These are phyloP conservation scores for Telenomus remus DNA, from an alignment of 1,140 invertebrate genomes.

Conservation along the genomic window DNA sequence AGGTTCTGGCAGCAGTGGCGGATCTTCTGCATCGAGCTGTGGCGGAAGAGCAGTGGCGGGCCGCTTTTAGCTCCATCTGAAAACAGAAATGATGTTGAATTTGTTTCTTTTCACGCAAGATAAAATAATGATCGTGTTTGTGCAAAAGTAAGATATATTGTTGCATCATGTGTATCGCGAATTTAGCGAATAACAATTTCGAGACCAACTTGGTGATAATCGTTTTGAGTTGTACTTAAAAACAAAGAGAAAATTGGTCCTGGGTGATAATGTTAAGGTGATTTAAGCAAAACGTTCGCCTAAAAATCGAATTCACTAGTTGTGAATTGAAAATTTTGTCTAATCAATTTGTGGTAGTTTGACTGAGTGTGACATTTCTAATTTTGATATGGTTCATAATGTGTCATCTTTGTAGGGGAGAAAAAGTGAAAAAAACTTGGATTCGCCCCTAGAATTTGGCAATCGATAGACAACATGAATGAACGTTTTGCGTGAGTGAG, in stretches of 20 bases:
- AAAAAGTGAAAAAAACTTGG: too few relatives aligned
- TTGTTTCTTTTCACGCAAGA: conserved; percentile 7
- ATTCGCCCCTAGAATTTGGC: too few relatives aligned
- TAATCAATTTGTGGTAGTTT: too few relatives aligned
- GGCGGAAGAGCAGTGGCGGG: conserved; percentile 66
- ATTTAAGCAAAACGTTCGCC: too few relatives aligned
- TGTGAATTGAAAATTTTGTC: too few relatives aligned
- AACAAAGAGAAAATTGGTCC: too few relatives aligned
- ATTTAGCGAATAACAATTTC: conserved; percentile 23
- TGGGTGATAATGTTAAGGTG: too few relatives aligned
- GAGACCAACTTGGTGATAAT: neutral
- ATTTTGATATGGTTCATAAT: too few relatives aligned
- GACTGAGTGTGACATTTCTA: too few relatives aligned
- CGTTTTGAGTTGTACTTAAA: too few relatives aligned
- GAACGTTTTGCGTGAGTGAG: neutral
- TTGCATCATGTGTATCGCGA: conserved; percentile 43
- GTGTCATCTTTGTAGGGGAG: too few relatives aligned
- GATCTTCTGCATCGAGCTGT: conserved; percentile 71
- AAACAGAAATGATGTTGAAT: conserved; percentile 17
- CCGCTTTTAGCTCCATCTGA: conserved; percentile 69
- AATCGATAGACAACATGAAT: neutral
- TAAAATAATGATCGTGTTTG: conserved; percentile 21
- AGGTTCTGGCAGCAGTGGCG: conserved; percentile 73
- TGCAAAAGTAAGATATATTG: conserved; percentile 21
- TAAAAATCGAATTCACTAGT: too few relatives aligned